Evolutionary conservation across 2,113 vertebrate species (phyloP).

Genomic region (Oplegnathus fasciatus): DNA sequence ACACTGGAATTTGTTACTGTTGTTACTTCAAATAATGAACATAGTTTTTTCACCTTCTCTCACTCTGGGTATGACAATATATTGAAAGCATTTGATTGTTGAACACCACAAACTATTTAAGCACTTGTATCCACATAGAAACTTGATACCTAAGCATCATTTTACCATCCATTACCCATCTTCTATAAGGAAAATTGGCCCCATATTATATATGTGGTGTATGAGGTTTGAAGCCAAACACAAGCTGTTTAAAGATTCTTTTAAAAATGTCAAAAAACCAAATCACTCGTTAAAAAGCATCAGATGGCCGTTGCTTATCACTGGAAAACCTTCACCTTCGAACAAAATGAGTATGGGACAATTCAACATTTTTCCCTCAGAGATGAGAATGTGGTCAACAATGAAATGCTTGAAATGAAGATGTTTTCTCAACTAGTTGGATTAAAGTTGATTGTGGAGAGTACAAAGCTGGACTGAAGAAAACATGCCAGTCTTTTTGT

Average conservation of each 20-base stretch:
- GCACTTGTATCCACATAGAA: constrained; percentile 17
- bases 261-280: constrained; percentile 37
- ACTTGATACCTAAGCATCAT: constrained; percentile 11
- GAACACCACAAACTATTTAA: constrained; percentile 44
- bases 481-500: no score
- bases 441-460: constrained; percentile 25
- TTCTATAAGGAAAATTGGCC: no score
- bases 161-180: constrained; percentile 15
- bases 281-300: constrained; percentile 33
- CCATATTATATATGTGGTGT: neutral
- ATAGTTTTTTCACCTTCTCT: constrained; percentile 19
- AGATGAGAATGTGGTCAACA: constrained; percentile 18
- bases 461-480: constrained; percentile 5
- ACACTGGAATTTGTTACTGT: constrained; percentile 22
- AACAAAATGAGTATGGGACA: constrained; percentile 13
- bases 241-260: constrained; percentile 19
- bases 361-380: constrained; percentile 5
- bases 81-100: constrained; percentile 40
- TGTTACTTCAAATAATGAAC: constrained; percentile 40
- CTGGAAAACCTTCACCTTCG: constrained; percentile 9
- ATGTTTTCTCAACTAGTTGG: constrained; percentile 26
- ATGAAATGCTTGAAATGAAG: constrained; percentile 27
- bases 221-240: constrained; percentile 20
- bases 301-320: constrained; percentile 20
- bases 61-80: neutral